phyloP scores from a whole-genome alignment of 2,113 vertebrate genomes.

The Chloroceryle aenea region DNA sequence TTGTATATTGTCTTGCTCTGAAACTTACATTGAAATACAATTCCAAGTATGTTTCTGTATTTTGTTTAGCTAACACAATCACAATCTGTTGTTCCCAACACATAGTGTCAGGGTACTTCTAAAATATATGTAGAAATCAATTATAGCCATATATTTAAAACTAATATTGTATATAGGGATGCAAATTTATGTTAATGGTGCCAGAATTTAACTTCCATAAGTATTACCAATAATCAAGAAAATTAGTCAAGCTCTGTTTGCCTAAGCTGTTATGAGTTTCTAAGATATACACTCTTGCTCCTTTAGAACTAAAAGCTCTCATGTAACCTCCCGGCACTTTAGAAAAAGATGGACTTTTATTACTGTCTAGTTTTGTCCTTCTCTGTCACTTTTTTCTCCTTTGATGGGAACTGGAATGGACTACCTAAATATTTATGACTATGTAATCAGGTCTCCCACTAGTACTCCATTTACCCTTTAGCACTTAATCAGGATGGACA shows the following conservation, averaged over 20 bases:
- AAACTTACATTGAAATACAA: background rate
- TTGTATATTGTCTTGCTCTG: background rate
- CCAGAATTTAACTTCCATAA: background rate
- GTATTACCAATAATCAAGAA: background rate
- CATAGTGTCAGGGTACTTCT: background rate
- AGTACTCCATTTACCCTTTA: background rate
- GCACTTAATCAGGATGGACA: background rate
- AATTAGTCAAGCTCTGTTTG: background rate
- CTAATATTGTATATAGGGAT: background rate
- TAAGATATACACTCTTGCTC: accelerated
- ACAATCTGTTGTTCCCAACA: background rate
- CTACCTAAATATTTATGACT: conserved; percentile 46
- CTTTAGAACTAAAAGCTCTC: background rate
- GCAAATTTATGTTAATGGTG: background rate
- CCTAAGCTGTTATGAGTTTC: background rate
- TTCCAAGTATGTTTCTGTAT: background rate
- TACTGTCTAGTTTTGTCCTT: background rate
- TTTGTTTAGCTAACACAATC: background rate
- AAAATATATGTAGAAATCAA: background rate
- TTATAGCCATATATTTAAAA: background rate
- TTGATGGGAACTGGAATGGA: background rate
- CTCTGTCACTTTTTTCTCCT: background rate
- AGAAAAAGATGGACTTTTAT: background rate
- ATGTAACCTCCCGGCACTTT: background rate
- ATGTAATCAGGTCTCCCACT: background rate